A percentile compares a stretch with the other conserved stretches of the same genome.
Evolutionary conservation across 2,888 invertebrate species (phyloP).

Genomic region (Synanthedon tipuliformis): DNA sequence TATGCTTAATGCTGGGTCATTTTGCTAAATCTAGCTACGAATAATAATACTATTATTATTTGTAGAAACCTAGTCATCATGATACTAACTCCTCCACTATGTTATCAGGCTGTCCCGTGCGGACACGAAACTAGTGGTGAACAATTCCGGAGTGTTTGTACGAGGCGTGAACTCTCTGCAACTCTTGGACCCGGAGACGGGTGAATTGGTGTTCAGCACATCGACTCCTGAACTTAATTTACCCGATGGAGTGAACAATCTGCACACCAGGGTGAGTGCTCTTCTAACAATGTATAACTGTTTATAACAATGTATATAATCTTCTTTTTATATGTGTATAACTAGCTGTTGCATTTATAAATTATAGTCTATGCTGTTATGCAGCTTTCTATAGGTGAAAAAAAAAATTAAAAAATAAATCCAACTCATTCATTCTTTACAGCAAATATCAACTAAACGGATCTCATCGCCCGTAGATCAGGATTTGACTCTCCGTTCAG

Average conservation of each 20-base stretch:
- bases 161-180: slow-evolving; percentile 76
- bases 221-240: slow-evolving; percentile 78
- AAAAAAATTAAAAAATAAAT: too few species aligned
- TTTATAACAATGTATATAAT: not conserved
- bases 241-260: slow-evolving; percentile 73
- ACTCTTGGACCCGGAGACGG: slow-evolving; percentile 74
- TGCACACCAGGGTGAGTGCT: slow-evolving; percentile 67
- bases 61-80: too few species aligned
- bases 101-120: slow-evolving; percentile 36
- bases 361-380: too few species aligned
- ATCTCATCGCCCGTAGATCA: slow-evolving; percentile 80
- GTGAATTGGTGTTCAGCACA: slow-evolving; percentile 79
- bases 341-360: too few species aligned
- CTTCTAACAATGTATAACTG: not conserved
- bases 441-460: slow-evolving; percentile 76
- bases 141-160: slow-evolving; percentile 77
- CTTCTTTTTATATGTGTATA: not conserved
- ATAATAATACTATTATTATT: too few species aligned
- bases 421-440: slow-evolving; percentile 5
- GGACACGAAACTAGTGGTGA: slow-evolving; percentile 58
- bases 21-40: not conserved
- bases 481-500: slow-evolving; percentile 75
- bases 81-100: not conserved
- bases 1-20: too few species aligned
- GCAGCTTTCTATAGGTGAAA: too few species aligned